phyloP scores from a whole-genome alignment of 2,113 vertebrate genomes.

The Hypocryptadius cinnamomeus region DNA sequence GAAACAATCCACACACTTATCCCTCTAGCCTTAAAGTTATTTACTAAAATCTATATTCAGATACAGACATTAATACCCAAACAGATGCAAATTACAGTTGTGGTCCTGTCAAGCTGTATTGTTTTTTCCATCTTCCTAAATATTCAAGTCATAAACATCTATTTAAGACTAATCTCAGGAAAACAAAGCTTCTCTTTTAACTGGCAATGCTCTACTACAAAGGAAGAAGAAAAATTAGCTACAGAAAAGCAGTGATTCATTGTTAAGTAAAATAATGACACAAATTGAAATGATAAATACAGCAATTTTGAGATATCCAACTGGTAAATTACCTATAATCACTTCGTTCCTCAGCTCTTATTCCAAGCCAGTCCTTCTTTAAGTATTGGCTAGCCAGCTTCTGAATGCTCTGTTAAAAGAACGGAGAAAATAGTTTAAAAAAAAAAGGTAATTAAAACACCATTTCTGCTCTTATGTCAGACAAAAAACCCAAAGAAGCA shows the following conservation, averaged over 20 bases:
- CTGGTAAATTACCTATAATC: conserved; percentile 86
- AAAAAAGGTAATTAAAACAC: not conserved
- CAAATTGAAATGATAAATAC: not conserved
- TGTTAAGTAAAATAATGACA: not conserved
- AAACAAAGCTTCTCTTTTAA: not conserved
- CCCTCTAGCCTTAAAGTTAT: not conserved
- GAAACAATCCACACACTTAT: not conserved
- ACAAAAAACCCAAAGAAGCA: not conserved
- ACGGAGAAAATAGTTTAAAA: not conserved
- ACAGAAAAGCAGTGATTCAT: not conserved
- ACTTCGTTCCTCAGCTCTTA: conserved; percentile 87
- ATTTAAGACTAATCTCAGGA: not conserved
- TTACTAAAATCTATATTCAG: not conserved
- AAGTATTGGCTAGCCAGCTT: conserved; percentile 95
- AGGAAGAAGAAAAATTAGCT: not conserved
- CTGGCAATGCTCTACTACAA: not conserved
- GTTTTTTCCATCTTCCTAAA: not conserved
- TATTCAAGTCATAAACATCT: not conserved
- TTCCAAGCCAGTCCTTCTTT: conserved; percentile 95
- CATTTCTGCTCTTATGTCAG: not conserved
- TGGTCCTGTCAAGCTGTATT: not conserved
- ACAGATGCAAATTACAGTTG: not conserved
- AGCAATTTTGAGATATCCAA: not conserved
- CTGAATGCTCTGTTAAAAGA: conserved; percentile 85
- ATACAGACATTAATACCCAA: not conserved